Conservation (phyloP, 1,140 invertebrate genomes). For the Drosophila sulfurigaster region DNA sequence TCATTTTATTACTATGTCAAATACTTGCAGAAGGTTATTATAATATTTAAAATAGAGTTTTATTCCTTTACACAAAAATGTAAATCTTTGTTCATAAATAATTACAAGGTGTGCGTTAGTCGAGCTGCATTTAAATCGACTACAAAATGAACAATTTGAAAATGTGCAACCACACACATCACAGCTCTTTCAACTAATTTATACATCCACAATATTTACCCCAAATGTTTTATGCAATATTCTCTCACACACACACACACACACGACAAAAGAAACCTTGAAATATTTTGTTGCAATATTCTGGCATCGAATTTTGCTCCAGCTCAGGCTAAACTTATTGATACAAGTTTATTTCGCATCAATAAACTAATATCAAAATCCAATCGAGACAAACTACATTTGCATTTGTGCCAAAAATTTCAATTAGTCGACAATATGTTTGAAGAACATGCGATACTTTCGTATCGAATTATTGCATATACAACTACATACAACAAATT, state of each 20-base stretch:
- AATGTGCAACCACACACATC: slow-evolving; percentile 2
- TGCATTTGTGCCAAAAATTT: neutral
- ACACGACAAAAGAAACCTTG: neutral
- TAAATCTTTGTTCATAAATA: too few relatives aligned
- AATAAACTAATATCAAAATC: neutral
- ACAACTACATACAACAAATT: slow-evolving; percentile 5
- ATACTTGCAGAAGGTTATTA: slow-evolving; percentile 2
- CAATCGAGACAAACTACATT: neutral
- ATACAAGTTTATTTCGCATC: neutral
- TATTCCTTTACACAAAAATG: too few relatives aligned
- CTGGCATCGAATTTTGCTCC: neutral
- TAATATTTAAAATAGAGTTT: neutral
- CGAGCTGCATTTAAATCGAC: too few relatives aligned
- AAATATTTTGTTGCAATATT: neutral
- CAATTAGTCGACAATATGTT: neutral
- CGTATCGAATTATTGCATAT: slow-evolving; percentile 1
- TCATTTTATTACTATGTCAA: neutral
- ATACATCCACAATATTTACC: neutral
- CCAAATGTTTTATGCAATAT: neutral
- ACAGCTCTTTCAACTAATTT: neutral
- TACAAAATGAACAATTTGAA: neutral
- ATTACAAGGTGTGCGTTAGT: too few relatives aligned
- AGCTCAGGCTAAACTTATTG: neutral
- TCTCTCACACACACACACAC: neutral
- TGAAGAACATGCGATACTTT: neutral